Conservation (phyloP, 2,888 invertebrate genomes). For the Rotaria macrura region DNA sequence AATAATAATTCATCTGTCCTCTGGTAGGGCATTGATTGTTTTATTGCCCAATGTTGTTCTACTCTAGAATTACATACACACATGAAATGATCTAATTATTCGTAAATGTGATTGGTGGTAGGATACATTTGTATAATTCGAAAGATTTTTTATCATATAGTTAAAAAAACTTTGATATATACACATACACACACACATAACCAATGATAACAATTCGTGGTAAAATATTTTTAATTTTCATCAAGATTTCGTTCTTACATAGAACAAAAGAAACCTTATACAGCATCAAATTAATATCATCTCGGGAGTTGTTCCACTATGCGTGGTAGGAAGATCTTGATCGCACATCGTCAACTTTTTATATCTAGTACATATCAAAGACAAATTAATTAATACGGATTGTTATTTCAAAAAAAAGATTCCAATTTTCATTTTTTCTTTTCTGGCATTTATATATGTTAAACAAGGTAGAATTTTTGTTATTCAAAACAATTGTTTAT, state of each 20-base stretch:
- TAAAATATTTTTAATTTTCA: background rate
- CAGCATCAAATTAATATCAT: background rate
- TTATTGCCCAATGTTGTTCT: background rate
- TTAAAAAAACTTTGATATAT: background rate
- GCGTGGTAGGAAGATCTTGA: background rate
- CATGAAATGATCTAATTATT: background rate
- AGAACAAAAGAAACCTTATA: background rate
- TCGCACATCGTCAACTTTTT: slow-evolving; percentile 7
- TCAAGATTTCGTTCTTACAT: background rate
- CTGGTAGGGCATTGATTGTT: background rate
- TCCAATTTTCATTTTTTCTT: background rate
- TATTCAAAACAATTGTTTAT: background rate
- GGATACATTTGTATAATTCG: background rate
- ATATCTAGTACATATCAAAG: background rate
- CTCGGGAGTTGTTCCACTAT: background rate
- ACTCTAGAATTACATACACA: background rate
- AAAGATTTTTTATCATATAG: background rate
- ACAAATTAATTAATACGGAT: background rate
- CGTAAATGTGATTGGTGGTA: background rate
- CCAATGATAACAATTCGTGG: background rate
- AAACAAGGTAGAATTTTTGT: slow-evolving; percentile 6
- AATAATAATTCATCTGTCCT: background rate
- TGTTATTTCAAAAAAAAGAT: background rate
- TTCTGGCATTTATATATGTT: slow-evolving; percentile 11
- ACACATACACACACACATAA: too few species aligned